Evolutionary conservation across 2,113 vertebrate species (phyloP), one percentile per base, ranked within the genome.

Genomic region (Origma solitaria): DNA sequence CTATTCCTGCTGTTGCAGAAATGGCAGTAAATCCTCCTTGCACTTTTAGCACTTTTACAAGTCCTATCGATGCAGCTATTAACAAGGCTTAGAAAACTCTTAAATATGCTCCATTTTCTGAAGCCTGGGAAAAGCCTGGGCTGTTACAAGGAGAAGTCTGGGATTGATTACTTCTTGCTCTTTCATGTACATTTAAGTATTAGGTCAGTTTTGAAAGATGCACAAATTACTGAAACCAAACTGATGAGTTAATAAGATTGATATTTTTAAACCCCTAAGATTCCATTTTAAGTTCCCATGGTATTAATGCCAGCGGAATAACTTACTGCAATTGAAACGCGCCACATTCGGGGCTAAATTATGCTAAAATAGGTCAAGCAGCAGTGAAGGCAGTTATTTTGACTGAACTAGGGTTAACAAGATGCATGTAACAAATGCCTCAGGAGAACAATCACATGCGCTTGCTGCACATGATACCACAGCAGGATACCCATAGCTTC

Each of bases 311-410:
- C 82, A 92, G 44, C 38, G 82, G 77, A 91, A 94, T 66, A 96
- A 89, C 78, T 95, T 91, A 44, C 40, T 83, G 86, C 82, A 82
- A 87, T 75, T 61, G 82, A 94, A 96, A 86, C 51, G 37, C 60
- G 76, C 60, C 7, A 2, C 60, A 77, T 90, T 81, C 11, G 7
- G 72, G 90, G 80, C 94, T 94, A 95, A 92, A 95, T 97, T 93
- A 96, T 95, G 94, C 89, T 96, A 93, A 97, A 97, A 95, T 92
- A 97, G 96, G 96, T 98, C 97, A 97, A 96, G 96, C 95, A 97
- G 92, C 93, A 97, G 81, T 28, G 87, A 95, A 95, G 85, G 76
- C 87, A 85, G 93, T 89, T 95, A 97, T 96, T 97, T 96, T 94
- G 94, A 96, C 93, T 88, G 95, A 95, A 88, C 90, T 78, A 94